Evolutionary conservation across 2,888 invertebrate species (phyloP), one percentile per base, ranked within the genome.

Genomic region (Cantharis nigra): DNA sequence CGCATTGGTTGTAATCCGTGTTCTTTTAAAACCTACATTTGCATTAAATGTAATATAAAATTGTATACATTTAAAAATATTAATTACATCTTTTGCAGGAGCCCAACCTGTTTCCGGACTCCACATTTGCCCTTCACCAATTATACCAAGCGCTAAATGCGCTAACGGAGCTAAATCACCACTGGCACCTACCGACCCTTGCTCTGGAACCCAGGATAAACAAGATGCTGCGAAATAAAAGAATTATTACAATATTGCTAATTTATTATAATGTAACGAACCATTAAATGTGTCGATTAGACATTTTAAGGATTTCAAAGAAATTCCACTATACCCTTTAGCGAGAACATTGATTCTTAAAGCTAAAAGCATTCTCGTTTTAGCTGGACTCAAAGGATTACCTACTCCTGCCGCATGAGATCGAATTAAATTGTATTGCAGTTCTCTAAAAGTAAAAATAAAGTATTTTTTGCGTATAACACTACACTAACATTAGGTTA

Each of bases 101-200:
- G 89, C 90, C 92, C 92, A 92, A n/a, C 92, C 92, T 49, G 91
- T 92, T 80, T 89, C 88, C 1, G 91, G 91, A 81, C 91, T 91
- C 92, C 92, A 93, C 92, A 93, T 92, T 83, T 90, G 90, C 0
- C 93, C 93, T 86, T 93, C 92, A 11, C 93, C 93, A 83, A 93
- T 89, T 82, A 93, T 87, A 0, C 93, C 93, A 1, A 93, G 87
- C 0, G 92, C 92, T 78, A 93, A 87, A 86, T 93, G 93, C 4
- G 93, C 89, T 75, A 94, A 84, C 0, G 93, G 93, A 2, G 92
- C 92, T 79, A 93, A 87, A 85, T 93, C 93, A 1, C 93, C 93
- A 80, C 91, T 91, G 16, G 93, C 93, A 9, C 93, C 93, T 1
- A 93, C 93, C 0, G 92, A 92, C 0, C 93, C 93, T 86, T 93